Base-by-base conservation (phyloP, 2,113 vertebrate genomes). In the Chlorocebus sabaeus region DNA sequence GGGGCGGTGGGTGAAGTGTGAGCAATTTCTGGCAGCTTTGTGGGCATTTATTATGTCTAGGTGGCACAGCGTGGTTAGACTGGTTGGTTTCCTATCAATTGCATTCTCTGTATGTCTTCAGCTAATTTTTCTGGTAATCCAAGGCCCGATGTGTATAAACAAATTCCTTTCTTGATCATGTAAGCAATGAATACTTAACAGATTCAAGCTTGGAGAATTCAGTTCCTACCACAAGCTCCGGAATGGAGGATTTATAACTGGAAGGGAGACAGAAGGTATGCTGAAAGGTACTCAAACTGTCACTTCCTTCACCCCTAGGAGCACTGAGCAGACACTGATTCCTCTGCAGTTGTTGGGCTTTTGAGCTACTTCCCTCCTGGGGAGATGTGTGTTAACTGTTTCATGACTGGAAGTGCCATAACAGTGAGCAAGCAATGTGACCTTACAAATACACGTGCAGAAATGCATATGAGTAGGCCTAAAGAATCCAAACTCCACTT, bases 111-210 rank as follows among this genome's bases (percentile, higher is more conserved):
- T 86, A 4, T 18, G 38, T 96, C 79, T 93, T 72, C 40, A 11
- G 55, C 64, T 95, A 17, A n/a, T 70, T 50, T 75, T 68, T 81
- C 61, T 27, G 23, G n/a, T 75, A 84, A 92, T 30, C 70, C 52
- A 82, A 76, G 64, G 27, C 48, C 75, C 38, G 30, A 0, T 35
- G 12, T 81, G 35, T 93, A 45, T 96, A 92, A 94, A 89, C 70
- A 84, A 67, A 81, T 97, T 67, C 61, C 80, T 92, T 87, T 78
- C 72, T 93, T 91, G 59, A 89, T 96, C 95, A 90, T 83, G 70
- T 90, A 83, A 76, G 75, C 76, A 22, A 5, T 8, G 35, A 48
- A 25, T 68, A 57, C 50, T 92, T 93, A 95, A 88, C 68, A 87
- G 87, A 81, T 91, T 89, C 70, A 91, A 59, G 68, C 38, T 73